Percentiles rank a stretch among this genome's conserved stretches.
phyloP scores from a whole-genome alignment of 2,113 vertebrate species.

The Ageneiosus marmoratus region DNA sequence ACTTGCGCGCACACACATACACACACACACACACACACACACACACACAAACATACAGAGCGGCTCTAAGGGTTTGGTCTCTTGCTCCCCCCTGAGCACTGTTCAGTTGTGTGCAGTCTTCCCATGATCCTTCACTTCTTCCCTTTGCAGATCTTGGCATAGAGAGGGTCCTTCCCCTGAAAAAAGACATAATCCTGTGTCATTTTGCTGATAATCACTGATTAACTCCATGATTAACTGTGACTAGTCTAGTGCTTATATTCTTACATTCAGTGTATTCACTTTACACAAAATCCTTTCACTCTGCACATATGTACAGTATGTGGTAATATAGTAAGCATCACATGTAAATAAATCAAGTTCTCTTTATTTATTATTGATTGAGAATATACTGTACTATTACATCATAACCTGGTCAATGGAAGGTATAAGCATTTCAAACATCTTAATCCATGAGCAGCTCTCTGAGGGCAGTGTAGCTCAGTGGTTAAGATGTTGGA shows the following conservation, averaged over 20 bases:
- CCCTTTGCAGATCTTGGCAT: constrained; percentile 94
- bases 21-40: constrained; percentile 44
- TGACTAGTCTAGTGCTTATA: not conserved
- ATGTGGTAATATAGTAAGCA: too few relatives aligned
- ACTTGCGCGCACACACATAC: not conserved
- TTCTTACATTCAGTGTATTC: not conserved
- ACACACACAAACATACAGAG: constrained; percentile 44
- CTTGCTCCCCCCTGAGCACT: constrained; percentile 63
- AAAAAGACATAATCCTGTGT: constrained; percentile 63
- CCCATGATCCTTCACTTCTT: constrained; percentile 84
- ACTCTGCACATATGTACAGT: not conserved
- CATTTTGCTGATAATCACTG: not conserved
- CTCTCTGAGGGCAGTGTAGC: too few relatives aligned
- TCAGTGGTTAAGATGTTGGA: too few relatives aligned
- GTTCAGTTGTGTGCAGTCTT: constrained; percentile 65
- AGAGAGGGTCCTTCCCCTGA: constrained; percentile 91
- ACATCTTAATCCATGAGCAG: too few relatives aligned
- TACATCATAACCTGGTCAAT: too few relatives aligned
- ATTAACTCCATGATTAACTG: not conserved
- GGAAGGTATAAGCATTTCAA: too few relatives aligned
- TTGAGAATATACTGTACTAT: too few relatives aligned
- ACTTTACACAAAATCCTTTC: not conserved
- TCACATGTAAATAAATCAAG: too few relatives aligned
- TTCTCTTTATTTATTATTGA: too few relatives aligned
- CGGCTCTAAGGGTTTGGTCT: constrained; percentile 59